These are phyloP conservation scores for Platorchestia sp. DNA, from an alignment of 1,140 invertebrate genomes.

Conservation along the genomic window DNA sequence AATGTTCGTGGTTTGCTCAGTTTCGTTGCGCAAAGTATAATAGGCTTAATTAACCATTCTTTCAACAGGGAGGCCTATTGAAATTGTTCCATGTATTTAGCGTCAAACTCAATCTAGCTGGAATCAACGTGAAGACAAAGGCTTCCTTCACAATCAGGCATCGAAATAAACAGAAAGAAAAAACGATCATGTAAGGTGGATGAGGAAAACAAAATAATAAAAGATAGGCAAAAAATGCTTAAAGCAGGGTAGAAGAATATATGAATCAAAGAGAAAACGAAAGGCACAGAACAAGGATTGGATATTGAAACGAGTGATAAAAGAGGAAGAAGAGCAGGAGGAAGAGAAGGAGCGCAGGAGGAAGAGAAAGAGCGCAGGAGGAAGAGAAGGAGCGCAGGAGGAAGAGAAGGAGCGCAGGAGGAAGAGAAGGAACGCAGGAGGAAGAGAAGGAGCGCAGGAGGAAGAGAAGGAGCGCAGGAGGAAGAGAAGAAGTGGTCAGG, in stretches of 20 bases:
- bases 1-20: too few species aligned
- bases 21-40: too few species aligned
- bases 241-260: neutral
- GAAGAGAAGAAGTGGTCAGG: too few species aligned
- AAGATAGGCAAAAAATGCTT: neutral
- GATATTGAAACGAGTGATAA: too few species aligned
- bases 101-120: too few species aligned
- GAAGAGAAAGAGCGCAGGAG: neutral
- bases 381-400: conserved; percentile 2
- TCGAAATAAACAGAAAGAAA: neutral
- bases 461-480: too few species aligned
- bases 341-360: neutral
- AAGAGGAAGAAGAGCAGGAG: neutral
- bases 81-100: too few species aligned
- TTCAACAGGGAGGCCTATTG: too few species aligned
- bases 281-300: too few species aligned
- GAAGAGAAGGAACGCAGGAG: neutral
- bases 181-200: neutral
- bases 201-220: neutral
- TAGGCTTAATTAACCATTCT: too few species aligned
- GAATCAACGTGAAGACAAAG: too few species aligned
- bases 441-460: conserved; percentile 57
- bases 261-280: neutral
- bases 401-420: conserved; percentile 59
- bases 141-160: too few species aligned